Evolutionary conservation across 2,797 vertebrate genomes (phyloP).

Genomic region (Spondyliosoma cantharus): DNA sequence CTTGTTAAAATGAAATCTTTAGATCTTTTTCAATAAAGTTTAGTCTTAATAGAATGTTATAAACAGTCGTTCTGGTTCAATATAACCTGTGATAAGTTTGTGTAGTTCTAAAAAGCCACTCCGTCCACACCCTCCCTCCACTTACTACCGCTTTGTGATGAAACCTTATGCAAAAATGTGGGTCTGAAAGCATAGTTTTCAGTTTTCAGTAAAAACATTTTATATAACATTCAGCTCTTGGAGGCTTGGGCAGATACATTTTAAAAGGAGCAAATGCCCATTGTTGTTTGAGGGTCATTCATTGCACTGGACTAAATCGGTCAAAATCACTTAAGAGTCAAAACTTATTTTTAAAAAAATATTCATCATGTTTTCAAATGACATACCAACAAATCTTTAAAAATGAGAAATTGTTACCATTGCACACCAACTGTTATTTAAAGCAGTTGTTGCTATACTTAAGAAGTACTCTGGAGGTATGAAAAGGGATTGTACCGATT

Average conservation of each 20-base stretch:
- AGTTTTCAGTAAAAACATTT: slow-evolving; percentile 81
- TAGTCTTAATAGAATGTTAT: slow-evolving; percentile 99
- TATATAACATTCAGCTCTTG: slow-evolving; percentile 81
- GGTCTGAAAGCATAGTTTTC: slow-evolving; percentile 89
- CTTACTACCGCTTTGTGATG: slow-evolving; percentile 90
- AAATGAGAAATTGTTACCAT: slow-evolving; percentile 79
- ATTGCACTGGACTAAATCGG: slow-evolving; percentile 86
- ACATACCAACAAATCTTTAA: slow-evolving; percentile 84
- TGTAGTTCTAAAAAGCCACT: slow-evolving; percentile 95
- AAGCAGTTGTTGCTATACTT: slow-evolving; percentile 85
- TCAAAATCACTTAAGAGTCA: slow-evolving; percentile 81
- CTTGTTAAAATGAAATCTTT: slow-evolving; percentile 99
- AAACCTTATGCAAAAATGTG: slow-evolving; percentile 92
- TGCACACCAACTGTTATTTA: slow-evolving; percentile 82
- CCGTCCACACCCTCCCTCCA: slow-evolving; percentile 89
- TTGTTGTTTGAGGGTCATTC: slow-evolving; percentile 86
- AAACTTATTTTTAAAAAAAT: slow-evolving; percentile 82
- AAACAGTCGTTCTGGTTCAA: slow-evolving; percentile 99
- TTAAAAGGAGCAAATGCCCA: slow-evolving; percentile 77
- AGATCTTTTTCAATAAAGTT: slow-evolving; percentile 99
- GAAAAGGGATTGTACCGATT: slow-evolving; percentile 86
- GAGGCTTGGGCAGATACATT: slow-evolving; percentile 79
- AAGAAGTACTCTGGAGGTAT: slow-evolving; percentile 85
- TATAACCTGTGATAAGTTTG: slow-evolving; percentile 99
- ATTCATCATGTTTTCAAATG: slow-evolving; percentile 85